Conservation (phyloP, 2,888 invertebrate species). For the Pandemis corylana region DNA sequence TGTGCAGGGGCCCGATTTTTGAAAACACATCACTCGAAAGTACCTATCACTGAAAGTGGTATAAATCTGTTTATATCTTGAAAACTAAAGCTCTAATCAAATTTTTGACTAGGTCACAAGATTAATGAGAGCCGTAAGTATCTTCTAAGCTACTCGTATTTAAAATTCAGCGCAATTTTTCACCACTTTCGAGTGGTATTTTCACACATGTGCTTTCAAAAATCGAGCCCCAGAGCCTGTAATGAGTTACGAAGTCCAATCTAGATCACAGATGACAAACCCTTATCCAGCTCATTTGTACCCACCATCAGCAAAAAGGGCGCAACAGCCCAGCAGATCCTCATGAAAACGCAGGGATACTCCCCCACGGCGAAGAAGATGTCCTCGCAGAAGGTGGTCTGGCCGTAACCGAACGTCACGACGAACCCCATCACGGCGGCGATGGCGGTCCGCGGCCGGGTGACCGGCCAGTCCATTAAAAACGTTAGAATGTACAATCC, state of each 20-base stretch:
- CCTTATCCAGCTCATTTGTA: background rate
- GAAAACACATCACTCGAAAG: too few relatives aligned
- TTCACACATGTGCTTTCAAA: too few relatives aligned
- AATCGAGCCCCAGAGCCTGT: too few relatives aligned
- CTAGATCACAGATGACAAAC: background rate
- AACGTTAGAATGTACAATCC: slow-evolving; percentile 72
- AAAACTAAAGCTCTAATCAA: too few relatives aligned
- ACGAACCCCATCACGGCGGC: slow-evolving; percentile 57
- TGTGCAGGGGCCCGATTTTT: too few relatives aligned
- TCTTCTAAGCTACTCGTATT: too few relatives aligned
- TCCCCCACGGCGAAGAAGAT: slow-evolving; percentile 73
- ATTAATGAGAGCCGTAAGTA: too few relatives aligned
- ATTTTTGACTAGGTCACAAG: too few relatives aligned
- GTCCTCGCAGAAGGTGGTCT: slow-evolving; percentile 74
- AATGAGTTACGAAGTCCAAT: background rate
- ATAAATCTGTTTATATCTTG: too few relatives aligned
- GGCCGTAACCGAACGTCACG: slow-evolving; percentile 71
- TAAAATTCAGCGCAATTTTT: too few relatives aligned
- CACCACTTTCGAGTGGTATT: too few relatives aligned
- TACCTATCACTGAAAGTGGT: too few relatives aligned
- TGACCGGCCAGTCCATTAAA: slow-evolving; percentile 70
- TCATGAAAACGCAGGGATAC: slow-evolving; percentile 70
- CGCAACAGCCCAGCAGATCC: slow-evolving; percentile 73
- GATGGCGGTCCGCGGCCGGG: slow-evolving; percentile 61
- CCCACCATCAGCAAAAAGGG: slow-evolving; percentile 64